Base-by-base conservation (phyloP, 2,113 vertebrate genomes). In the Pelvicachromis taeniatus region DNA sequence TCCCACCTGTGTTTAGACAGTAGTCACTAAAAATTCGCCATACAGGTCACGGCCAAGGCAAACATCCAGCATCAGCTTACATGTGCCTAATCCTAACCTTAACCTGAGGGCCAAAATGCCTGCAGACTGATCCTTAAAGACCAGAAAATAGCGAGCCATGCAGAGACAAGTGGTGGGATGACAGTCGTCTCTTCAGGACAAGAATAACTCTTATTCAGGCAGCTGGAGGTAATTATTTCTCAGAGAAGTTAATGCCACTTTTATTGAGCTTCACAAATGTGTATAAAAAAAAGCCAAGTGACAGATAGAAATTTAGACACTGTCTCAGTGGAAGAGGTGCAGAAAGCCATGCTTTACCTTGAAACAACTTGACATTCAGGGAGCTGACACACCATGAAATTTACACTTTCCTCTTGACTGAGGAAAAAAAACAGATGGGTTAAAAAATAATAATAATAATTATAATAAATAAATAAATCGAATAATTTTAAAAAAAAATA, bases 21-120 rank as follows among this genome's bases (percentile, higher is more conserved):
- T 38, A 59, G 89, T 52, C 58, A 61, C 48, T 59, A 35, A 77
- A 70, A 83, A 93, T 88, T 87, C 78, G 35, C 59, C 21, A 13
- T 6, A 5, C 68, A 84, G 92, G 91, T 91, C 89, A 88, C 80
- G 91, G 88, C 85, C 87, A 90, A 88, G 63, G 78, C 63, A 92
- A 90, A 89, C 91, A 87, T 55, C 75, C 82, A 80, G 92, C 87
- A 87, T 93, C 83, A 3, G 70, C 17, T 93, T 92, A 91, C 93
- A 89, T 11, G 16, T 80, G 84, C 77, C 77, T 85, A 91, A 93
- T 90, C 88, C 91, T 21, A 61, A 89, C 92, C 87, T 91, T 93
- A 87, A 93, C 88, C 90, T 42, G 56, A 56, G 68, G 86, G 75
- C 50, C 75, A 83, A 55, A 78, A 70, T 6, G 23, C 29, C 87